Base-by-base conservation (phyloP, 2,113 vertebrate species). In the Gambusia holbrooki region DNA sequence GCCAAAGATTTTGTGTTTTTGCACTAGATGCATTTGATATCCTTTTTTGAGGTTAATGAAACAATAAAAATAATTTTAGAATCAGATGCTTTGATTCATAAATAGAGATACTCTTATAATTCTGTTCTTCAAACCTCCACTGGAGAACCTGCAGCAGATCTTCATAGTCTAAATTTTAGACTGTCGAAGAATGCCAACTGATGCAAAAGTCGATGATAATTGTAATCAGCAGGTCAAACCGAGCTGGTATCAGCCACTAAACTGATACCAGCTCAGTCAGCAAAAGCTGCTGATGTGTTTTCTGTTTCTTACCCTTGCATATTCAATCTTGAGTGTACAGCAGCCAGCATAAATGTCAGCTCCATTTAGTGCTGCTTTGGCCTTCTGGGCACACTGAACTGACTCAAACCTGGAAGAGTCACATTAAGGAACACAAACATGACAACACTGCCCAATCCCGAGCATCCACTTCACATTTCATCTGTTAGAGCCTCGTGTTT, bases 311-410 rank as follows among this genome's bases (percentile, higher is more conserved):
- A 99, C 98, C 95, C 97, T 92, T 82, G 97, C 98, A 83, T 99
- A 99, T 92, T 99, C 98, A 48, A 99, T 99, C 95, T 99, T 99
- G 68, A 99, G 93, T 0, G 98, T 99, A 90, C 98, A 99, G 94
- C 98, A 99, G 77, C 98, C 98, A 61, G 97, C 97, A 80, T 99
- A 99, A 90, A 99, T 99, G 89, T 99, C 97, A 17, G 98, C 98
- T 91, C 98, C 98, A 8, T 99, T 99, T 66, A 99, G 95, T 1
- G 98, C 96, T 68, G 98, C 95, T 92, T 99, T 99, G 35, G 97
- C 98, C 92, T 97, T 99, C 95, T 99, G 97, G 67, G 98, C 97
- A 84, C 95, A 96, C 71, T 97, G 96, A 45, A 99, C 94, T 0
- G 97, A 97, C 89, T 99, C 97, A 88, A 99, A 99, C 80, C 81